Percentiles rank a stretch among this genome's conserved stretches.
Evolutionary conservation across 2,113 vertebrate species (phyloP).

Genomic region (Indicator indicator): DNA sequence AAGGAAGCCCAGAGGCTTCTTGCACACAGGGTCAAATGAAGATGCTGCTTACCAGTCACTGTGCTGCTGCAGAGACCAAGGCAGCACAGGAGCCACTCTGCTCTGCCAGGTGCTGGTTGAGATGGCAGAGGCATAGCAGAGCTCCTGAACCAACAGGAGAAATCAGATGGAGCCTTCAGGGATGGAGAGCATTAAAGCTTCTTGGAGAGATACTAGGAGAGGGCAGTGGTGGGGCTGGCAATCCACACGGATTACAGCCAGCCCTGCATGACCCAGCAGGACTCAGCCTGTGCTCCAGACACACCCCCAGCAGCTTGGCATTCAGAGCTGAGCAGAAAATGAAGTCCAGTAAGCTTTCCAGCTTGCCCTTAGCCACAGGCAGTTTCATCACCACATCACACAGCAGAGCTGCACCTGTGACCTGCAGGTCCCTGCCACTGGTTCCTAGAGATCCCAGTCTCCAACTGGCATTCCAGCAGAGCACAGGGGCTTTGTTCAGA

Average conservation of each 20-base stretch:
- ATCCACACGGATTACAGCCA: background rate
- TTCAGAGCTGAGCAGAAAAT: background rate
- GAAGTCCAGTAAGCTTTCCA: background rate
- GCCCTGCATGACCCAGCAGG: background rate
- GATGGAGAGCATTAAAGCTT: background rate
- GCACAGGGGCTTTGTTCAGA: background rate
- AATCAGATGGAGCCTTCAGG: background rate
- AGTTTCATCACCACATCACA: background rate
- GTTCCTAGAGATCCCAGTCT: background rate
- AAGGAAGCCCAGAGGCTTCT: background rate
- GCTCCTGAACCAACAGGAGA: background rate
- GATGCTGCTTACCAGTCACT: background rate
- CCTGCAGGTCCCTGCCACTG: background rate
- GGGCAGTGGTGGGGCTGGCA: background rate
- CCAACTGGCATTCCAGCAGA: background rate
- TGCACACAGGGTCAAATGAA: background rate
- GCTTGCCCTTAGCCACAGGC: background rate
- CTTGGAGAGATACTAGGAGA: background rate
- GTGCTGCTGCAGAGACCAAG: background rate
- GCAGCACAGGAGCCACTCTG: background rate
- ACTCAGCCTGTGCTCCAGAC: background rate
- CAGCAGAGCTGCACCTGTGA: background rate
- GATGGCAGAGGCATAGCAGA: background rate
- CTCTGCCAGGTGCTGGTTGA: background rate
- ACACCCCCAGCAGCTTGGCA: background rate